These are phyloP conservation scores for Poeciliopsis retropinna DNA, from an alignment of 2,113 vertebrate genomes.

Conservation along the genomic window DNA sequence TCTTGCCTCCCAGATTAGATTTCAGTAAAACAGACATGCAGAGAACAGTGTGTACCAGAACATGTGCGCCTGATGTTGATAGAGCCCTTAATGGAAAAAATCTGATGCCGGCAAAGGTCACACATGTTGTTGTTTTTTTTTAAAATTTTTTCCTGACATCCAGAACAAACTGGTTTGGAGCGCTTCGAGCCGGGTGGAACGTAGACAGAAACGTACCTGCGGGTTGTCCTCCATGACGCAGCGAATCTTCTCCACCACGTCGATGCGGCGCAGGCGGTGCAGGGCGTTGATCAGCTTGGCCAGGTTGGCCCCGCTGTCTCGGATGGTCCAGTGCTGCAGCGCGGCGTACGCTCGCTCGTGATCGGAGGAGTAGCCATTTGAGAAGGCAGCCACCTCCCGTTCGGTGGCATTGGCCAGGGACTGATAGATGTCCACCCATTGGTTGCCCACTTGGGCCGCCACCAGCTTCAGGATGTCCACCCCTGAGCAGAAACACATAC, in stretches of 20 bases:
- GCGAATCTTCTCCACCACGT: conserved; percentile 96
- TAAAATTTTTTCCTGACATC: neutral
- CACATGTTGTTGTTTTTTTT: neutral
- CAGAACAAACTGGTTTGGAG: neutral
- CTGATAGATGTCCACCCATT: conserved; percentile 96
- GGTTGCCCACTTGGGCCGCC: conserved; percentile 90
- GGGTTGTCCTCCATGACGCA: conserved; percentile 94
- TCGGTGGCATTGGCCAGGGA: conserved; percentile 91
- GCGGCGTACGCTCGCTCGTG: conserved; percentile 92
- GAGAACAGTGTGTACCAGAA: conserved; percentile 35
- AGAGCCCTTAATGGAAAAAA: conserved; percentile 18
- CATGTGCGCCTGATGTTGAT: conserved; percentile 1
- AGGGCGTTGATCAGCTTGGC: conserved; percentile 94
- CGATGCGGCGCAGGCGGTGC: conserved; percentile 90
- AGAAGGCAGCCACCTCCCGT: conserved; percentile 92
- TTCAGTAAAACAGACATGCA: conserved; percentile 10
- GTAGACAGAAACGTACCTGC: conserved; percentile 79
- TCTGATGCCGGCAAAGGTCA: conserved; percentile 7
- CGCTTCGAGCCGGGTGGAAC: neutral
- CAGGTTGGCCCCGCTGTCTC: conserved; percentile 93
- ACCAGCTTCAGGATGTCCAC: conserved; percentile 96
- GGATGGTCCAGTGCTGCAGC: conserved; percentile 95
- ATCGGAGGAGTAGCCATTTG: conserved; percentile 88
- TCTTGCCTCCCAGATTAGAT: conserved; percentile 31
- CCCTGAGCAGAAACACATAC: conserved; percentile 76